Evolutionary conservation across 2,888 invertebrate species (phyloP).

Genomic region (Chironomus riparius): DNA sequence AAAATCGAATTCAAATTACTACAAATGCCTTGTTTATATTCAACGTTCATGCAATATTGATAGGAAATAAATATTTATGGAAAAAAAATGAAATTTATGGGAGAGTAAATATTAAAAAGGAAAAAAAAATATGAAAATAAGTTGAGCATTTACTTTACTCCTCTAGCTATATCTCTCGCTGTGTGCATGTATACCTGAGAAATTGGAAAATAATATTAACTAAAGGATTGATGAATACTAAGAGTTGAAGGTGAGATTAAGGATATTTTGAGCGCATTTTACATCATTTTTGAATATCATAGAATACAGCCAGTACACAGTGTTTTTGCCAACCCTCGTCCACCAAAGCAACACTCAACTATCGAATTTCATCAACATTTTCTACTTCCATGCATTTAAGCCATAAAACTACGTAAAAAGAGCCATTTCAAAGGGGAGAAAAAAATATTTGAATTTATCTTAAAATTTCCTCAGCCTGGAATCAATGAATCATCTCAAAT

Average conservation of each 20-base stretch:
- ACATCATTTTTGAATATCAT: too few species aligned
- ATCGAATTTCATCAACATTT: neutral
- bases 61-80: conserved; percentile 23
- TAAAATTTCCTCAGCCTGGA: too few species aligned
- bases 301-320: too few species aligned
- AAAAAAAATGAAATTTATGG: neutral
- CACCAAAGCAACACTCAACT: neutral
- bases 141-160: neutral
- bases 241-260: neutral
- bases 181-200: neutral
- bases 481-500: too few species aligned
- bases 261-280: neutral
- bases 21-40: conserved; percentile 21
- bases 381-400: neutral
- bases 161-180: neutral
- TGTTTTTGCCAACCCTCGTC: too few species aligned
- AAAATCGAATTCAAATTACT: conserved; percentile 19
- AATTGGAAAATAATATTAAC: neutral
- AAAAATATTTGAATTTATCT: too few species aligned
- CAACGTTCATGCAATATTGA: conserved; percentile 24
- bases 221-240: neutral
- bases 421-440: too few species aligned
- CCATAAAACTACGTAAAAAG: too few species aligned
- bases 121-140: neutral
- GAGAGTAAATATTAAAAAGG: neutral